Conservation (phyloP, 2,888 invertebrate species). For the Lamellibrachia satsuma region DNA sequence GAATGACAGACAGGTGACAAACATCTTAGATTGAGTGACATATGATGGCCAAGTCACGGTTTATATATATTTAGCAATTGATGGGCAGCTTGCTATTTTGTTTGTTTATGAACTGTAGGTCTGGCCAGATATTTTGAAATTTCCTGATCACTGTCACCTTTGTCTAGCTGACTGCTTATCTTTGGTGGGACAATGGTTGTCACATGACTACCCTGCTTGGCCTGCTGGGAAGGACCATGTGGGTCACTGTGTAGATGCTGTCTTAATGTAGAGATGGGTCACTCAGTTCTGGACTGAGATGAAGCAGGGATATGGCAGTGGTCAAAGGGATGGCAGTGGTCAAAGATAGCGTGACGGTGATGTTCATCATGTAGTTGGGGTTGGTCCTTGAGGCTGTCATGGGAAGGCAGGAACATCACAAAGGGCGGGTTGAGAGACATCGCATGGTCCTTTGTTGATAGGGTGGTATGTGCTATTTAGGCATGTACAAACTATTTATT, state of each 20-base stretch:
- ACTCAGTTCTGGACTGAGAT: no score
- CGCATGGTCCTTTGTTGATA: conserved; percentile 3
- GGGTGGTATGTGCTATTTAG: not conserved
- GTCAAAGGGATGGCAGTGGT: not conserved
- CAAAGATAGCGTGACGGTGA: not conserved
- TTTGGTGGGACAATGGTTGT: not conserved
- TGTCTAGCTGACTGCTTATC: not conserved
- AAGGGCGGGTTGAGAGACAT: not conserved
- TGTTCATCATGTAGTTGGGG: not conserved
- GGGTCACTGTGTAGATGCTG: not conserved
- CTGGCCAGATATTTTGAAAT: not conserved
- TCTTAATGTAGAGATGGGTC: not conserved
- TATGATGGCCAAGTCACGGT: not conserved
- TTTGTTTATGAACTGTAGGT: not conserved
- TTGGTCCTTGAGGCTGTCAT: not conserved
- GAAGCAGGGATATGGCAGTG: not conserved
- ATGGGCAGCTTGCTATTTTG: not conserved
- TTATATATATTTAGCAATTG: not conserved
- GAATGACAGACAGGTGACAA: not conserved
- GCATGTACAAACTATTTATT: not conserved
- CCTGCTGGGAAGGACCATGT: not conserved
- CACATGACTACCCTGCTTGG: not conserved
- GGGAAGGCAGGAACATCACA: not conserved
- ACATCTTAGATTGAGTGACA: not conserved
- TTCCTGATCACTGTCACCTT: not conserved